Evolutionary conservation across 1,140 invertebrate genomes (phyloP).

Genomic region (Heliothis virescens): DNA sequence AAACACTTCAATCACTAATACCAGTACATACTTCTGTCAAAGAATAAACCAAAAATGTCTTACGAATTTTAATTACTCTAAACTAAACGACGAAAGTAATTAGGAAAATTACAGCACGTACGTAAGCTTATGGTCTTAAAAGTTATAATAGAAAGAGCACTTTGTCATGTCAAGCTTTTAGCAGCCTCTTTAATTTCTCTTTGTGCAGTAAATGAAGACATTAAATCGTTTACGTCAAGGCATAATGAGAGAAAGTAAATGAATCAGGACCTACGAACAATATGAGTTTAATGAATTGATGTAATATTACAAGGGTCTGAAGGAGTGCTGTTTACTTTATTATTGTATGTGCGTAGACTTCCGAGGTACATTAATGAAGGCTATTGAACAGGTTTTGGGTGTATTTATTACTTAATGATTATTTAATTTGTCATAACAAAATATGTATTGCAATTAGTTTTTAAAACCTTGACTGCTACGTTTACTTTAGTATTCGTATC

Average conservation of each 20-base stretch:
- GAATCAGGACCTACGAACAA: conserved; percentile 54
- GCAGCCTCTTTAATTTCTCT: conserved; percentile 83
- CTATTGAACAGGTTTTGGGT: too few relatives aligned
- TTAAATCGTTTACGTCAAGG: conserved; percentile 77
- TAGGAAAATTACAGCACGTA: conserved; percentile 78
- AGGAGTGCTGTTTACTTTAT: conserved; percentile 7
- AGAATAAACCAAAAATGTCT: conserved; percentile 47
- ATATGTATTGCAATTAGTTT: too few relatives aligned
- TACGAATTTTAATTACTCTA: conserved; percentile 70
- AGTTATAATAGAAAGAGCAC: conserved; percentile 81
- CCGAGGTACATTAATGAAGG: too few relatives aligned
- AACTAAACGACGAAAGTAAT: conserved; percentile 73
- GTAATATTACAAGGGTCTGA: conserved; percentile 31
- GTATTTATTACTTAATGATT: too few relatives aligned
- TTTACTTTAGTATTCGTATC: too few relatives aligned
- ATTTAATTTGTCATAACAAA: too few relatives aligned
- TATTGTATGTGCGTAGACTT: background rate
- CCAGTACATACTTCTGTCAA: background rate
- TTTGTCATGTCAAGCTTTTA: conserved; percentile 83
- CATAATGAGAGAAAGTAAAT: conserved; percentile 65
- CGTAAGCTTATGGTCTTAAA: conserved; percentile 76
- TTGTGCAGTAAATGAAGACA: conserved; percentile 83
- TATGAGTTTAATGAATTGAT: conserved; percentile 47
- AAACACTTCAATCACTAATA: background rate
- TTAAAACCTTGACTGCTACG: too few relatives aligned